Evolutionary conservation across 2,888 invertebrate species (phyloP).

Genomic region (Reticulitermes lucifugus): DNA sequence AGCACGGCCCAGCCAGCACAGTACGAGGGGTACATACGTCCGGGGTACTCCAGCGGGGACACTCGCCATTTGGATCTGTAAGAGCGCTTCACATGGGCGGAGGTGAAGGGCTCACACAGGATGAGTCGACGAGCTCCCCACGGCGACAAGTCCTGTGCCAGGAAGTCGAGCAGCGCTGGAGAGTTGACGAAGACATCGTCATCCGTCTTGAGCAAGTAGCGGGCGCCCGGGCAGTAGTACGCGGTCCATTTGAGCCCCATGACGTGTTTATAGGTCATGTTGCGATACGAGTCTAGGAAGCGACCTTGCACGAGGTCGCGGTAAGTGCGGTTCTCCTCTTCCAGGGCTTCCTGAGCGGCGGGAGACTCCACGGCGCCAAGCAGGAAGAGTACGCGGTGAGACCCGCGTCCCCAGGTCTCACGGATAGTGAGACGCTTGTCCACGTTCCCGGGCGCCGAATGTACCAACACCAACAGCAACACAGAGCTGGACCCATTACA

Average conservation of each 20-base stretch:
- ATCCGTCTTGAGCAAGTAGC: conserved; percentile 66
- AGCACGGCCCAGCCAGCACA: conserved; percentile 80
- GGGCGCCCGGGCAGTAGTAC: conserved; percentile 76
- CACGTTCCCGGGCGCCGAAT: conserved; percentile 76
- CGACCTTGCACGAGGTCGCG: conserved; percentile 82
- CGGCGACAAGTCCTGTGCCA: conserved; percentile 69
- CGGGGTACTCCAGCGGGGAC: conserved; percentile 73
- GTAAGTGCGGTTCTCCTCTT: conserved; percentile 69
- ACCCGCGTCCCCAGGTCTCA: conserved; percentile 76
- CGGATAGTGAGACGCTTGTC: conserved; percentile 76
- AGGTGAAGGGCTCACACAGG: conserved; percentile 70
- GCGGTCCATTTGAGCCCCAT: conserved; percentile 84
- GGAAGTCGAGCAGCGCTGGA: conserved; percentile 61
- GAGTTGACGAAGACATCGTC: conserved; percentile 66
- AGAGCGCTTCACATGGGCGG: conserved; percentile 70
- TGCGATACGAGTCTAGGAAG: conserved; percentile 81
- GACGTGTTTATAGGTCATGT: conserved; percentile 87
- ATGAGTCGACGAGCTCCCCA: conserved; percentile 70
- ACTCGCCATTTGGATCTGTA: conserved; percentile 80
- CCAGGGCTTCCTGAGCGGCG: conserved; percentile 60
- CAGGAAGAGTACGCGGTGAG: conserved; percentile 70
- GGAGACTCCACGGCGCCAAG: conserved; percentile 68
- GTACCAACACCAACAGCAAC: conserved; percentile 73
- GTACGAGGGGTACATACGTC: conserved; percentile 76
- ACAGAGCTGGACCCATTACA: conserved; percentile 66